These are phyloP conservation scores for Clarias pachynema DNA, from an alignment of 2,797 vertebrate species.

Conservation along the genomic window DNA sequence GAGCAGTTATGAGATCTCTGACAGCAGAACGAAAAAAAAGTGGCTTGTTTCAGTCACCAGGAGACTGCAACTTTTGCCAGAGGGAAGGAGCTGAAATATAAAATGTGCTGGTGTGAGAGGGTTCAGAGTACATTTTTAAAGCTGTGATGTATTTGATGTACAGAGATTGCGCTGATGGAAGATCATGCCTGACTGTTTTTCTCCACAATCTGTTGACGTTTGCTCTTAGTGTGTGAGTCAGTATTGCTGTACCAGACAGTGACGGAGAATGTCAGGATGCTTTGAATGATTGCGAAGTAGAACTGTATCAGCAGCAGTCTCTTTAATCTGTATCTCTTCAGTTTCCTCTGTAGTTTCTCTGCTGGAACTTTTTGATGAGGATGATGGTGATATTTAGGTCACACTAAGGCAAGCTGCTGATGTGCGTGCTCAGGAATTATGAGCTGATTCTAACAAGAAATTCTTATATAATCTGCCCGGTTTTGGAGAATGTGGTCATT, in stretches of 20 bases:
- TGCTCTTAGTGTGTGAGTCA: not conserved
- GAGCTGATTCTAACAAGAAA: not conserved
- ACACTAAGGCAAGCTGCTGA: not conserved
- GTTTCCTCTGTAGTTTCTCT: not conserved
- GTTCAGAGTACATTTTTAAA: slow-evolving; percentile 4
- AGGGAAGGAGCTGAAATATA: slow-evolving; percentile 19
- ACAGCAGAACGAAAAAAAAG: not conserved
- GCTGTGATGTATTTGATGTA: slow-evolving; percentile 6
- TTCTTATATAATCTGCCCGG: too few relatives aligned
- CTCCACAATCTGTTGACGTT: slow-evolving; percentile 10
- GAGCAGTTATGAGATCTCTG: not conserved
- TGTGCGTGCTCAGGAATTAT: not conserved
- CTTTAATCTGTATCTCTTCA: not conserved
- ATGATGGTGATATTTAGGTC: not conserved
- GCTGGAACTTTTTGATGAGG: not conserved
- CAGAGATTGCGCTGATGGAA: not conserved
- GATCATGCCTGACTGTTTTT: not conserved
- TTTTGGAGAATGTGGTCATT: not conserved
- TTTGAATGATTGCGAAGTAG: not conserved
- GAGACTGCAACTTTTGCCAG: slow-evolving; percentile 5
- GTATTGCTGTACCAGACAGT: slow-evolving; percentile 1
- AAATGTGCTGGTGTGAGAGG: not conserved
- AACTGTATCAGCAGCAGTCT: not conserved
- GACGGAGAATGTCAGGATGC: not conserved
- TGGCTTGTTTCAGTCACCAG: not conserved